Percentiles rank a stretch among this genome's conserved stretches.
Evolutionary conservation across 2,888 invertebrate genomes (phyloP).

Genomic region (Caenorhabditis afra): DNA sequence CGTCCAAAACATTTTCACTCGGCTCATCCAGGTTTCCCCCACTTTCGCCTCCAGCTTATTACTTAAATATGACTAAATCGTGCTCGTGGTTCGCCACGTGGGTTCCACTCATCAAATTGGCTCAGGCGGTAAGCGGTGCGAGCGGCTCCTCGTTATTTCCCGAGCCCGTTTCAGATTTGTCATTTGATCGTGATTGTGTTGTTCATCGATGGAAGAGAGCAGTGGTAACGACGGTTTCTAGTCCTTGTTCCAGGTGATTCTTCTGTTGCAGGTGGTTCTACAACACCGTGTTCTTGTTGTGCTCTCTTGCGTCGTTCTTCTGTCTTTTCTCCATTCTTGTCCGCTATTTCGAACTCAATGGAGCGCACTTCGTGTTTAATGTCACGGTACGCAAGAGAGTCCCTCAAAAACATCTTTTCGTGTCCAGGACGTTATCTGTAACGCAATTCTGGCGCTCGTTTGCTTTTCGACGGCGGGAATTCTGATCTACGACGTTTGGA

Average conservation of each 20-base stretch:
- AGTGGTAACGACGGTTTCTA: no score
- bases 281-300: conserved; percentile 24
- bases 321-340: conserved; percentile 38
- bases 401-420: not conserved
- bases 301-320: conserved; percentile 19
- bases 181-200: conserved; percentile 30
- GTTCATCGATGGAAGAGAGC: conserved; percentile 47
- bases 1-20: no score
- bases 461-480: conserved; percentile 16
- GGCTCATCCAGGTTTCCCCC: no score
- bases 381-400: conserved; percentile 11
- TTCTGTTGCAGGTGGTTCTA: conserved; percentile 27
- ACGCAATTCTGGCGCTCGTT: conserved; percentile 6
- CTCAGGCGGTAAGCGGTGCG: conserved; percentile 41
- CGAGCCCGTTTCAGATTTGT: no score
- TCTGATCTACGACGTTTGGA: conserved; percentile 49
- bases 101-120: conserved; percentile 50
- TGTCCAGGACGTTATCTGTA: conserved; percentile 32
- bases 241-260: not conserved
- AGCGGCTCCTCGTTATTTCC: no score
- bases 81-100: conserved; percentile 52
- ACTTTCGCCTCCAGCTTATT: no score
- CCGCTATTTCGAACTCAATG: conserved; percentile 40
- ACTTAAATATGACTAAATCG: conserved; percentile 37
- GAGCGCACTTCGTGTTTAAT: conserved; percentile 26